Evolutionary conservation across 2,888 invertebrate species (phyloP).

Genomic region (Prosapia bicincta): DNA sequence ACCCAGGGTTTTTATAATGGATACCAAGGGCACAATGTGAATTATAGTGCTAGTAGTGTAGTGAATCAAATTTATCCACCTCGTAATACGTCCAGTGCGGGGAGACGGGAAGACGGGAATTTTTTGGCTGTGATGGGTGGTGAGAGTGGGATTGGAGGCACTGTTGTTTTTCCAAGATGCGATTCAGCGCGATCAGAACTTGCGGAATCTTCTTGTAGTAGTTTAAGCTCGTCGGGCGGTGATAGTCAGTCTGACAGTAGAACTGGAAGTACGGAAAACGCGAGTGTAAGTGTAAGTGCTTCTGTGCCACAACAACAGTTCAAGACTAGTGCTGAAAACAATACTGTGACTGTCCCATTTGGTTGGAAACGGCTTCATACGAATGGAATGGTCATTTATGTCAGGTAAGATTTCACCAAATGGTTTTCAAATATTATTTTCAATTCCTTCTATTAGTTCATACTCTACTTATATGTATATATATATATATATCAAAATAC

Average conservation of each 20-base stretch:
- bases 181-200: constrained; percentile 58
- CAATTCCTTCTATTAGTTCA: too few relatives aligned
- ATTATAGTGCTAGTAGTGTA: not conserved
- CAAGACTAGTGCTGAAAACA: not conserved
- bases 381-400: constrained; percentile 70
- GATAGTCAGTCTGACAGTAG: constrained; percentile 10
- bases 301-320: constrained; percentile 4
- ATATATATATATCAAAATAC: too few relatives aligned
- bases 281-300: constrained; percentile 13
- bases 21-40: constrained; percentile 9
- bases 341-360: constrained; percentile 59
- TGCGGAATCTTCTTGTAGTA: constrained; percentile 54
- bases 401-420: constrained; percentile 66
- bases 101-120: constrained; percentile 12
- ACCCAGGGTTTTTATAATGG: constrained; percentile 16
- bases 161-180: constrained; percentile 45
- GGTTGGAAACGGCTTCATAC: constrained; percentile 74
- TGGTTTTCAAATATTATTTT: too few relatives aligned
- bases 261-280: not conserved
- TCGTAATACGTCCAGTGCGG: not conserved
- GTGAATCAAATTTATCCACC: constrained; percentile 6
- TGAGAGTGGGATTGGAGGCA: constrained; percentile 8
- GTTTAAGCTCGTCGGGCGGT: constrained; percentile 37
- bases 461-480: too few relatives aligned
- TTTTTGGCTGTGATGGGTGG: constrained; percentile 21